Evolutionary conservation across 2,888 invertebrate genomes (phyloP), one percentile per base, ranked within the genome.

Genomic region (Periphyllus acericola): DNA sequence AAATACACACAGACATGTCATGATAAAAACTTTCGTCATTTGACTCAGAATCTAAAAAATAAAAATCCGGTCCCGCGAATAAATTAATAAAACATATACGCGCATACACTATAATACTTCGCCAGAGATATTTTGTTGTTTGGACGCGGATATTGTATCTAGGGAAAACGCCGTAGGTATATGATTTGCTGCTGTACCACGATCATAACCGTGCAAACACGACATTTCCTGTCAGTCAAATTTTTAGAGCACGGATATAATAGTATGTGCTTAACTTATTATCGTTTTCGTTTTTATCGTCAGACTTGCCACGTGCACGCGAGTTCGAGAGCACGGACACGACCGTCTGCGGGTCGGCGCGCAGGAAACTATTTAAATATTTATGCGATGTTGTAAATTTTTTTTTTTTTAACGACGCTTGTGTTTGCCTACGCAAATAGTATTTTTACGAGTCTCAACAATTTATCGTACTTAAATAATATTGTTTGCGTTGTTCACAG

Each of bases 401-500:
- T 34, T 80, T 36, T 66, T 1, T 29, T 25, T 55, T 46, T 60
- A 17, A 78, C 21, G 78, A 1, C 6, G 25, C 11, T 60, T 29
- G 17, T 9, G 17, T 29, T 14, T 34, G 34, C 25, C 60, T 55
- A 55, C 6, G n/a, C 46, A 46, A 19, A 36, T 60, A 60, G 60
- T 32, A 14, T 32, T 55, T 32, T 11, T n/a, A 25, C 11, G 8
- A n/a, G n/a, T 19, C 25, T 32, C 19, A 29, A 3, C 4, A 55
- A 76, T 76, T 40, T 9, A 17, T 75, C 0, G 75, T 66, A n/a
- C 3, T 60, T 60, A 21, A 1, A 0, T 60, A 25, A 46, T 29
- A n/a, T 14, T 66, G 0, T 72, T 74, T 36, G 36, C 29, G 1
- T 74, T 83, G 76, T 80, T 93, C 93, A 90, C 94, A 98, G 98